Percentiles rank a stretch among this genome's conserved stretches.
phyloP scores from a whole-genome alignment of 2,113 vertebrate species.

The Brachionichthys hirsutus region DNA sequence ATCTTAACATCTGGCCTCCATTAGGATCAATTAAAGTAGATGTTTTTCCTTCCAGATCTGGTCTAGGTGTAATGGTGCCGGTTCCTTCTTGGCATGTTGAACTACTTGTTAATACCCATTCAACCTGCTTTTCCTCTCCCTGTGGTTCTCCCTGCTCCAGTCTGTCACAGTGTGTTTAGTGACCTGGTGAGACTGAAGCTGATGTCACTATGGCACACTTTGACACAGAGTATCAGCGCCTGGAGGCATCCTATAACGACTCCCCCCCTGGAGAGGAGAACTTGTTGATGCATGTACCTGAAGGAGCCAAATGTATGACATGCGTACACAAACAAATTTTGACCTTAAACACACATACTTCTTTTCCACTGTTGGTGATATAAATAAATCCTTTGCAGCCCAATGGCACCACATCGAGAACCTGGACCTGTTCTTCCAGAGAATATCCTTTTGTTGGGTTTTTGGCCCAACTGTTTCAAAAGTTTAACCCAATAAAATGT shows the following conservation, averaged over 20 bases:
- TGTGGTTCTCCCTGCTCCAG: conserved; percentile 23
- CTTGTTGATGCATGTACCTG: conserved; percentile 89
- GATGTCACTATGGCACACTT: conserved; percentile 85
- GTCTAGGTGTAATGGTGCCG: background rate
- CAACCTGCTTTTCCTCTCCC: background rate
- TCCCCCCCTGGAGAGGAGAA: conserved; percentile 93
- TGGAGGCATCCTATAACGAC: conserved; percentile 93
- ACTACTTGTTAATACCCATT: background rate
- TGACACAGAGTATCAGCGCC: conserved; percentile 93
- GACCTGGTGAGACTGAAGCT: conserved; percentile 41
- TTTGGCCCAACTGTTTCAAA: conserved; percentile 35
- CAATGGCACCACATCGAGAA: conserved; percentile 99
- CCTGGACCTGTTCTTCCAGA: conserved; percentile 96
- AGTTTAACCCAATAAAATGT: background rate
- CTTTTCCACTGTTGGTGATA: background rate
- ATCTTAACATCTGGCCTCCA: conserved; percentile 2
- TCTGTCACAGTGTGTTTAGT: conserved; percentile 40
- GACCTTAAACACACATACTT: background rate
- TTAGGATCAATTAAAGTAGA: background rate
- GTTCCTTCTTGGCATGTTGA: background rate
- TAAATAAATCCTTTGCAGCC: conserved; percentile 76
- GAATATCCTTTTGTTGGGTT: conserved; percentile 88
- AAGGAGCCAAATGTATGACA: conserved; percentile 90
- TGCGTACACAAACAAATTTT: background rate
- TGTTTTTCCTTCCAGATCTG: too few relatives aligned